These are phyloP conservation scores for Triplophysa rosa DNA, from an alignment of 2,113 vertebrate species.

Conservation along the genomic window DNA sequence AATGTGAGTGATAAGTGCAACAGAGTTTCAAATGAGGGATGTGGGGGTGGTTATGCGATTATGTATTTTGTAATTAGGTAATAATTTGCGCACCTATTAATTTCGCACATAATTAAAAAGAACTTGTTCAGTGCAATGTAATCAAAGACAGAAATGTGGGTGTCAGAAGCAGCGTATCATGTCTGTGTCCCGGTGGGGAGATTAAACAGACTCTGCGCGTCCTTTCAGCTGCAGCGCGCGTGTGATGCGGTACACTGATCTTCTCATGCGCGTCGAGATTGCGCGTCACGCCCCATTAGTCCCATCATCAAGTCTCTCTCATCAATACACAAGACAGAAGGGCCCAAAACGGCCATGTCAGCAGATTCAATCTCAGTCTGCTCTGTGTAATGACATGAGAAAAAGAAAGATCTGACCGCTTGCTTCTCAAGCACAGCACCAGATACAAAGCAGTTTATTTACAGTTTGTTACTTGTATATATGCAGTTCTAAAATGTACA, in stretches of 20 bases:
- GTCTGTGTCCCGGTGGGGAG: slow-evolving; percentile 49
- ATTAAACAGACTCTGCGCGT: slow-evolving; percentile 58
- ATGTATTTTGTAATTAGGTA: no score
- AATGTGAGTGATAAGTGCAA: no score
- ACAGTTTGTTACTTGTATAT: no score
- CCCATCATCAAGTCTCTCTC: slow-evolving; percentile 60
- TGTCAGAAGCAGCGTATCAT: slow-evolving; percentile 3
- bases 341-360: slow-evolving; percentile 38
- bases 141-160: not conserved
- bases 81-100: no score
- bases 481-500: no score
- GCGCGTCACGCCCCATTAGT: slow-evolving; percentile 73
- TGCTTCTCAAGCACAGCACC: not conserved
- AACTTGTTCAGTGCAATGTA: no score
- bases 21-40: no score
- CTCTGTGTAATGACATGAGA: not conserved
- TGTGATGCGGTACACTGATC: slow-evolving; percentile 43
- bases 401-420: not conserved
- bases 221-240: slow-evolving; percentile 42
- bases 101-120: no score
- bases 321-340: slow-evolving; percentile 41
- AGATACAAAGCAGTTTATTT: no score
- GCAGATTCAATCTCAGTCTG: slow-evolving; percentile 42
- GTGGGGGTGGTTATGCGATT: no score
- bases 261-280: slow-evolving; percentile 65